These are phyloP conservation scores for Bombyx huttoni DNA, from an alignment of 2,888 invertebrate genomes.

Conservation along the genomic window DNA sequence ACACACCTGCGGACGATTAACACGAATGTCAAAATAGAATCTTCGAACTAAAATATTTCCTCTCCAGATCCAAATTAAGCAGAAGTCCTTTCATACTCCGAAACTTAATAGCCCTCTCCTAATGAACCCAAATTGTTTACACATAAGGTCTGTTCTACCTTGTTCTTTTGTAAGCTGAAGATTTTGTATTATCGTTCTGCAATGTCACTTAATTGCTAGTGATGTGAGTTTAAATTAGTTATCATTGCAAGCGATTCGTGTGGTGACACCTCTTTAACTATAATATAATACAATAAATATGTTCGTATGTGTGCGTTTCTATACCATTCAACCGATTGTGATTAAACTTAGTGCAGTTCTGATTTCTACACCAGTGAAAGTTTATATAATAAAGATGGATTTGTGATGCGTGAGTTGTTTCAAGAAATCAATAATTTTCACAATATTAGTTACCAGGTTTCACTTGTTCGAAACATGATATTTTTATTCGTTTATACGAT, in stretches of 20 bases:
- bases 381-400: too few relatives aligned
- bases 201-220: slow-evolving; percentile 39
- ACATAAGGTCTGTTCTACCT: slow-evolving; percentile 4
- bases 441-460: too few relatives aligned
- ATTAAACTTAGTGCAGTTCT: too few relatives aligned
- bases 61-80: slow-evolving; percentile 36
- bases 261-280: background rate
- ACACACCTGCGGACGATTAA: slow-evolving; percentile 60
- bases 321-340: too few relatives aligned
- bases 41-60: slow-evolving; percentile 44
- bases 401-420: too few relatives aligned
- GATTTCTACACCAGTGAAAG: too few relatives aligned
- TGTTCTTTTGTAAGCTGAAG: background rate
- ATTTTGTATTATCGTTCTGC: slow-evolving; percentile 11
- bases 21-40: slow-evolving; percentile 65
- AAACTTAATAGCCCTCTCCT: background rate
- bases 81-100: slow-evolving; percentile 8
- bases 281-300: background rate
- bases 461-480: too few relatives aligned
- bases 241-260: background rate
- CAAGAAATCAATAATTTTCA: too few relatives aligned
- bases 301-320: too few relatives aligned
- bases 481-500: too few relatives aligned
- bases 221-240: slow-evolving; percentile 15
- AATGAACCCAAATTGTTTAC: background rate